A percentile compares a stretch with the other conserved stretches of the same genome.
phyloP scores from a whole-genome alignment of 2,113 vertebrate species.

The Ursus arctos region DNA sequence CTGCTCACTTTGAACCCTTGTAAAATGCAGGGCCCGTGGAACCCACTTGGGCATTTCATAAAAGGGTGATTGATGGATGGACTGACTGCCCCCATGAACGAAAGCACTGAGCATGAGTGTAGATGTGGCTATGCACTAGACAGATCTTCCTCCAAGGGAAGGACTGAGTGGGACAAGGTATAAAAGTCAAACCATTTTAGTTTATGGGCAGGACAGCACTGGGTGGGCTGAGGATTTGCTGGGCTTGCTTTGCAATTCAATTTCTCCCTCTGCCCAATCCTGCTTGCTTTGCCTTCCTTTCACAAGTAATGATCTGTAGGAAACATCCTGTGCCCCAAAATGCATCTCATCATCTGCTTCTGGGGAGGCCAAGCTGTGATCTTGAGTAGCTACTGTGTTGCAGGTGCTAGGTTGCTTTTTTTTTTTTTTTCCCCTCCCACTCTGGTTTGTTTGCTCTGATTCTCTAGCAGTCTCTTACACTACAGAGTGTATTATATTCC shows the following conservation, averaged over 20 bases:
- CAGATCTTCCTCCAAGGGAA: background rate
- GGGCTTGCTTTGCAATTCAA: background rate
- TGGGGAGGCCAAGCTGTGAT: background rate
- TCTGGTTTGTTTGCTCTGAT: background rate
- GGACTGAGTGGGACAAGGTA: accelerated
- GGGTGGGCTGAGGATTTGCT: background rate
- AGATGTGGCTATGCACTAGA: accelerated
- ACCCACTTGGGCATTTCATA: background rate
- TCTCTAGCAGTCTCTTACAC: background rate
- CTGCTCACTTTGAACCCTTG: background rate
- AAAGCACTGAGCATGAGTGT: background rate
- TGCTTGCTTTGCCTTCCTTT: background rate
- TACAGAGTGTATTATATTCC: background rate
- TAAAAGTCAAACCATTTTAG: background rate
- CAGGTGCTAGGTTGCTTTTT: background rate
- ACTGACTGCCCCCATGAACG: background rate
- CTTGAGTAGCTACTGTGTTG: background rate
- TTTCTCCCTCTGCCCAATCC: background rate
- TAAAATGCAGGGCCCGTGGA: background rate
- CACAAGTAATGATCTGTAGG: background rate
- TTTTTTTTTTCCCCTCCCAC: accelerated
- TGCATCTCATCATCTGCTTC: background rate
- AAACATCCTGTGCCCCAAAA: background rate
- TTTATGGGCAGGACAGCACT: accelerated
- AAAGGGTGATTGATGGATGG: background rate